Evolutionary conservation across 2,888 invertebrate species (phyloP).

Genomic region (Sminthurinus aureus): DNA sequence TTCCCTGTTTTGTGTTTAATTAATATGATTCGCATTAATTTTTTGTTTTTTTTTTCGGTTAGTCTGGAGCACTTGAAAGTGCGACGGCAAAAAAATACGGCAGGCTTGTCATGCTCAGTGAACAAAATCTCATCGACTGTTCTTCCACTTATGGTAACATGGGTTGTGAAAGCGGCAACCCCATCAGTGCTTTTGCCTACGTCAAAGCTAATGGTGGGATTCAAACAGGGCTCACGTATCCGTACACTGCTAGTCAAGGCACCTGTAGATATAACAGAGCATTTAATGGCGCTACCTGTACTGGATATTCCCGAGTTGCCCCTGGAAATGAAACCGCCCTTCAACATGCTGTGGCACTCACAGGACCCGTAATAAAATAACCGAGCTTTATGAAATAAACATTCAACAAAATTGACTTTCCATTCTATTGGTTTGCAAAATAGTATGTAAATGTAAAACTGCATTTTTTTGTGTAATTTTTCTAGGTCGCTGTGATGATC

Average conservation of each 20-base stretch:
- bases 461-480: constrained; percentile 1
- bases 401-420: too few relatives aligned
- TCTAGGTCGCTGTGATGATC: constrained; percentile 10
- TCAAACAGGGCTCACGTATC: constrained; percentile 64
- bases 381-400: too few relatives aligned
- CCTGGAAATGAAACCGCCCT: constrained; percentile 14
- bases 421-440: too few relatives aligned
- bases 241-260: constrained; percentile 60
- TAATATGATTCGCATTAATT: background rate
- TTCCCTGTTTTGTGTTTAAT: background rate
- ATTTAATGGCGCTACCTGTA: constrained; percentile 61
- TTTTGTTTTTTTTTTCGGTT: constrained; percentile 56
- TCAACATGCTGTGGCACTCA: constrained; percentile 12
- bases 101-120: constrained; percentile 80
- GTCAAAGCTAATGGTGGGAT: constrained; percentile 64
- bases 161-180: constrained; percentile 85
- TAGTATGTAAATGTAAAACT: too few relatives aligned
- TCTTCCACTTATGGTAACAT: constrained; percentile 72
- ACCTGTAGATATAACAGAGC: constrained; percentile 62
- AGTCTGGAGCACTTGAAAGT: constrained; percentile 89
- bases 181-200: constrained; percentile 74
- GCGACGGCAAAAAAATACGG: constrained; percentile 83
- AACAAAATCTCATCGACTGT: constrained; percentile 91
- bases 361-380: constrained; percentile 29
- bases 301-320: background rate